These are phyloP conservation scores for Ophioninae sp. DNA, from an alignment of 2,888 invertebrate genomes.

Conservation along the genomic window DNA sequence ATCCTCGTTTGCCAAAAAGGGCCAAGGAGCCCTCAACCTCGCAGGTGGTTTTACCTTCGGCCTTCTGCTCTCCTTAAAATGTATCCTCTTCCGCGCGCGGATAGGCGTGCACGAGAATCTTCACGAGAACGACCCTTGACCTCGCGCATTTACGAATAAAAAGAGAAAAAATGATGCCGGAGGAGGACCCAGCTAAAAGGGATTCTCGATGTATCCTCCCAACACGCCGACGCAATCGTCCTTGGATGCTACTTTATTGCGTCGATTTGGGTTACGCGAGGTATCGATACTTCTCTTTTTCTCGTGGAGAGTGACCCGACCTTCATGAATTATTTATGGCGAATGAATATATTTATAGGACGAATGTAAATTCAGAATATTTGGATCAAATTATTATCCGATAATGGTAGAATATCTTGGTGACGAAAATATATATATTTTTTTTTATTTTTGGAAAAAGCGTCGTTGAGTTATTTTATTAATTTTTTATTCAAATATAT, in stretches of 20 bases:
- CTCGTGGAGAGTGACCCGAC: not conserved
- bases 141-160: conserved; percentile 36
- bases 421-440: too few species aligned
- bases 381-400: too few species aligned
- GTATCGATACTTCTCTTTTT: not conserved
- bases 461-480: too few species aligned
- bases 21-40: conserved; percentile 37
- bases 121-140: conserved; percentile 53
- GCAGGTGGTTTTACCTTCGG: conserved; percentile 55
- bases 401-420: too few species aligned
- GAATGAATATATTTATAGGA: not conserved
- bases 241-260: conserved; percentile 53
- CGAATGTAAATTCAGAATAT: not conserved
- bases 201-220: conserved; percentile 47
- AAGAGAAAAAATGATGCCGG: conserved; percentile 15
- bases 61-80: conserved; percentile 50
- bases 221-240: conserved; percentile 60
- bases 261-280: not conserved
- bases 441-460: too few species aligned
- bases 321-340: not conserved
- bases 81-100: conserved; percentile 12
- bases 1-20: not conserved
- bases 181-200: not conserved
- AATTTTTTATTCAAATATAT: not conserved
- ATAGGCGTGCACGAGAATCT: not conserved